Percentiles rank a stretch among this genome's conserved stretches.
Conservation (phyloP, 2,797 vertebrate species). For the Gouania willdenowi region DNA sequence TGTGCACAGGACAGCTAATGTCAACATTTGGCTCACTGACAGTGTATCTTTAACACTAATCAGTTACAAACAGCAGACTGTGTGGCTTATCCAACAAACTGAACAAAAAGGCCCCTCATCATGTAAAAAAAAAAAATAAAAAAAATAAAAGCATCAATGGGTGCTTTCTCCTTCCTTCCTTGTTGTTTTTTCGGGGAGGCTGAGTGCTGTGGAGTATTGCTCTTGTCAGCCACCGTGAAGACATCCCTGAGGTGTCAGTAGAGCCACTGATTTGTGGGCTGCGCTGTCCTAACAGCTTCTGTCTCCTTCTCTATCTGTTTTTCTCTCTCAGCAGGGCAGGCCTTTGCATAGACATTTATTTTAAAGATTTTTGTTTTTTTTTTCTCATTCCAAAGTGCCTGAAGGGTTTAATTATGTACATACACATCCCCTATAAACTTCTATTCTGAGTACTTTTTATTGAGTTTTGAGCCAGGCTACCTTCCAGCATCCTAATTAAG, state of each 20-base stretch:
- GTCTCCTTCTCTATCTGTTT: conserved; percentile 48
- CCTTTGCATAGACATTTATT: conserved; percentile 97
- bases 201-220: conserved; percentile 69
- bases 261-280: conserved; percentile 85
- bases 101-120: too few species aligned
- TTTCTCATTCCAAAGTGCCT: conserved; percentile 79
- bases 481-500: conserved; percentile 97
- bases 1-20: too few species aligned
- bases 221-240: conserved; percentile 86
- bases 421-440: conserved; percentile 96
- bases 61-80: too few species aligned
- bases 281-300: conserved; percentile 78
- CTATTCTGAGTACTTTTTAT: conserved; percentile 96
- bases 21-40: too few species aligned
- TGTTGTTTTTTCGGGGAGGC: conserved; percentile 68
- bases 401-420: conserved; percentile 98
- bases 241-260: conserved; percentile 86
- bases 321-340: conserved; percentile 85
- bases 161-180: conserved; percentile 36
- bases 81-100: too few species aligned
- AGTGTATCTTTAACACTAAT: too few species aligned
- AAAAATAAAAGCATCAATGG: conserved; percentile 27
- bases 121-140: not conserved
- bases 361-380: conserved; percentile 75
- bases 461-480: conserved; percentile 88